phyloP scores from a whole-genome alignment of 2,888 invertebrate species.

The Acronicta alni region DNA sequence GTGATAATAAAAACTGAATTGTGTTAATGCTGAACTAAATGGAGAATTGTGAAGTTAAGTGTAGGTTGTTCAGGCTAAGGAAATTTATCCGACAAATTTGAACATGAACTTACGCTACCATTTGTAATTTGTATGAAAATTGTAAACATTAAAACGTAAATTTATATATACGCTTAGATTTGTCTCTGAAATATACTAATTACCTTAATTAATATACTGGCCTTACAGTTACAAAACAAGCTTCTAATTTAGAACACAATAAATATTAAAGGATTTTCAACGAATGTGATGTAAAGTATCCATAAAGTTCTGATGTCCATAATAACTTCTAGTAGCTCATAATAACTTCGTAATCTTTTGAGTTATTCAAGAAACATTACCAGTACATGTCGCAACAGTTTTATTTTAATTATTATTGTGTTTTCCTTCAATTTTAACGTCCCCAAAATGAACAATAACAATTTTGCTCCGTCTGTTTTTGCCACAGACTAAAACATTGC shows the following conservation, averaged over 20 bases:
- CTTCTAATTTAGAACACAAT: background rate
- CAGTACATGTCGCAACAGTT: background rate
- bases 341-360: background rate
- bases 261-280: background rate
- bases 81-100: no score
- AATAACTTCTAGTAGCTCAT: background rate
- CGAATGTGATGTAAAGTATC: background rate
- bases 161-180: no score
- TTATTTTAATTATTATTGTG: background rate
- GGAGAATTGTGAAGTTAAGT: conserved; percentile 11
- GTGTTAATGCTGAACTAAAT: conserved; percentile 32
- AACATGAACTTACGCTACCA: no score
- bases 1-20: conserved; percentile 43
- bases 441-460: conserved; percentile 6
- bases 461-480: conserved; percentile 13
- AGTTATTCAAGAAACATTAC: background rate
- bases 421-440: background rate
- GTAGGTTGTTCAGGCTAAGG: background rate
- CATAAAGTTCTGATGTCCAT: background rate
- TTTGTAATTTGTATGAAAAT: no score
- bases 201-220: no score
- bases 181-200: no score
- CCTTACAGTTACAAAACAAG: no score
- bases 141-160: no score
- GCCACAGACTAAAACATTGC: conserved; percentile 13